These are phyloP conservation scores for Drosophila sp. DNA, from an alignment of 1,140 invertebrate species.

Conservation along the genomic window DNA sequence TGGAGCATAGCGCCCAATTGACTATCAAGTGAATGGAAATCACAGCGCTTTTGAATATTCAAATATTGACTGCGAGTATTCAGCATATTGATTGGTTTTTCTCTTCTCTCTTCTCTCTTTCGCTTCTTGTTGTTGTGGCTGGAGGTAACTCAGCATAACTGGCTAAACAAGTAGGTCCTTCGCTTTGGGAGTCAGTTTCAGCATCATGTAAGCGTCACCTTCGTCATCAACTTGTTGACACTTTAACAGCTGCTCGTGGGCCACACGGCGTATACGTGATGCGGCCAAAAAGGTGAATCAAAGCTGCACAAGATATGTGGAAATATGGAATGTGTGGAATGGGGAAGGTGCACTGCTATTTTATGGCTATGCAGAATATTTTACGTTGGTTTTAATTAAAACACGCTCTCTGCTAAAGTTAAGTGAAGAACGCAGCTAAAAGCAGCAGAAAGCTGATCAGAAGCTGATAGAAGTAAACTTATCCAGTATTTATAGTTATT, in stretches of 20 bases:
- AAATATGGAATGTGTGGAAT: no score
- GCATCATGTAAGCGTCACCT: conserved; percentile 55
- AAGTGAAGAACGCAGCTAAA: no score
- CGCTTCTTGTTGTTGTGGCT: not conserved
- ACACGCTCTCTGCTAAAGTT: not conserved
- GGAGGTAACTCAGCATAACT: conserved; percentile 11
- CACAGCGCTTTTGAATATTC: conserved; percentile 53
- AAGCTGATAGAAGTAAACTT: not conserved
- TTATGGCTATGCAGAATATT: conserved; percentile 47
- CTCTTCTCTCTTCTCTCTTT: conserved; percentile 16
- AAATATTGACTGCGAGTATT: conserved; percentile 68
- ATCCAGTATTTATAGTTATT: not conserved
- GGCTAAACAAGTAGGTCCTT: conserved; percentile 2
- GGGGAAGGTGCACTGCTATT: conserved; percentile 21
- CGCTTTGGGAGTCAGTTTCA: not conserved
- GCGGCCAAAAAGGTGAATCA: not conserved
- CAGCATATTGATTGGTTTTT: conserved; percentile 70
- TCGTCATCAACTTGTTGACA: conserved; percentile 79
- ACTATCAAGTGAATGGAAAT: conserved; percentile 59
- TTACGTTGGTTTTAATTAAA: conserved; percentile 76
- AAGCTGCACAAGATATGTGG: conserved; percentile 4
- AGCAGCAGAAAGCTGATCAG: not conserved
- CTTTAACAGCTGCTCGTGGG: conserved; percentile 49
- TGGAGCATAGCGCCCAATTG: conserved; percentile 36
- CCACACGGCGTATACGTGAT: conserved; percentile 26